phyloP scores from a whole-genome alignment of 2,888 invertebrate species.

The Boloria euphrosyne region DNA sequence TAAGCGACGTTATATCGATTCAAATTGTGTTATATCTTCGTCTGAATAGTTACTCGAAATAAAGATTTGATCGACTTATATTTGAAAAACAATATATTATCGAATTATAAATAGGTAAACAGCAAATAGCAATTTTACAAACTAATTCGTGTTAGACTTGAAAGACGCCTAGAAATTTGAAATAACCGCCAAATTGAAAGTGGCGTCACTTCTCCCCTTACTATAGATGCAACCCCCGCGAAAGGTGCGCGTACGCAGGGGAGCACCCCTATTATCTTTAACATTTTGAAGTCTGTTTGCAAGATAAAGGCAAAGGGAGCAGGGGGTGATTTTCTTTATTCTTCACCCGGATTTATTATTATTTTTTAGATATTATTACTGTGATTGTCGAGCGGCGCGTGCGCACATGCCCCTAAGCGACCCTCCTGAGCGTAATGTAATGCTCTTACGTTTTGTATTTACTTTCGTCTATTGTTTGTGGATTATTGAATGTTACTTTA shows the following conservation, averaged over 20 bases:
- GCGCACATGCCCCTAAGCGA: constrained; percentile 77
- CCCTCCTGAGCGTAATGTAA: constrained; percentile 65
- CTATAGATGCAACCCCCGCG: constrained; percentile 62
- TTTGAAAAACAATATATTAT: no score
- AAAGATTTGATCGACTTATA: background rate
- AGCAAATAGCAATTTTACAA: background rate
- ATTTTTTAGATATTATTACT: constrained; percentile 83
- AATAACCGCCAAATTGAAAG: constrained; percentile 66
- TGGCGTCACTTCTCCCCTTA: constrained; percentile 58
- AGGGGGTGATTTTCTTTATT: constrained; percentile 82
- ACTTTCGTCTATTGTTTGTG: constrained; percentile 64
- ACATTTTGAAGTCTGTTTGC: constrained; percentile 80
- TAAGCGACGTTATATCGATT: constrained; percentile 20
- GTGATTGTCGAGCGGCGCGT: constrained; percentile 75
- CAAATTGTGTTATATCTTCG: background rate
- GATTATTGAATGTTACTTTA: constrained; percentile 75
- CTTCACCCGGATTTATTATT: constrained; percentile 82
- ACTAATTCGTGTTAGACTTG: constrained; percentile 7
- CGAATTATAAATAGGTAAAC: no score
- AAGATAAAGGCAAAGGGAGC: constrained; percentile 81
- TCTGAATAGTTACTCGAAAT: background rate
- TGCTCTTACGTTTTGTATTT: constrained; percentile 72
- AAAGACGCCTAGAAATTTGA: constrained; percentile 62
- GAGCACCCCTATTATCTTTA: constrained; percentile 81
- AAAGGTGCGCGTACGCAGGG: constrained; percentile 72